These are phyloP conservation scores for Sinocyclocheilus anophthalmus DNA, from an alignment of 2,113 vertebrate genomes.

Conservation along the genomic window DNA sequence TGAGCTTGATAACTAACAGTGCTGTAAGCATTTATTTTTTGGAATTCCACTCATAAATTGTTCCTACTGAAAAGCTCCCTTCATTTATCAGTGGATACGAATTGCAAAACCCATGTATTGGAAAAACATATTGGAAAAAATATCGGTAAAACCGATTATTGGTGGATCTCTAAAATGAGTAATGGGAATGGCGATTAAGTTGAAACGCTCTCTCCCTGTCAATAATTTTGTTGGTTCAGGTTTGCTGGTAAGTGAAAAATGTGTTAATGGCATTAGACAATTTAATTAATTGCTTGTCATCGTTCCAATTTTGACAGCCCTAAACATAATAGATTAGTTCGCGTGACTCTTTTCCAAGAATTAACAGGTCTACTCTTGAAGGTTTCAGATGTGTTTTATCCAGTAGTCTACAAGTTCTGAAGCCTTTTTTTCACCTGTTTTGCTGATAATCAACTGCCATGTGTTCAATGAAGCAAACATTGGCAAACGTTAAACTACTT, in stretches of 20 bases:
- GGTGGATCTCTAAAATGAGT: background rate
- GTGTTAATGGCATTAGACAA: background rate
- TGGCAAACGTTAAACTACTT: background rate
- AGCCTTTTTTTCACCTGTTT: constrained; percentile 34
- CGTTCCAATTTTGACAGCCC: background rate
- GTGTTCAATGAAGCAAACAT: constrained; percentile 47
- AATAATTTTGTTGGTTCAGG: background rate
- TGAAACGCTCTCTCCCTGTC: no score
- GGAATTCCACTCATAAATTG: background rate
- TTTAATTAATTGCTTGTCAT: no score
- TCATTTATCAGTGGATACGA: background rate
- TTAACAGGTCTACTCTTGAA: background rate
- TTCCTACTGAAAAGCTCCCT: background rate
- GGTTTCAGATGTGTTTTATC: background rate
- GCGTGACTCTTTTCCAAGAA: constrained; percentile 17
- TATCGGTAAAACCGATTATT: no score
- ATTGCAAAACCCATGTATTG: no score
- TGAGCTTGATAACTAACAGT: background rate
- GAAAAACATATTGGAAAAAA: no score
- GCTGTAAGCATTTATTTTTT: background rate
- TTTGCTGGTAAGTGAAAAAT: background rate
- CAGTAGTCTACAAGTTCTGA: background rate
- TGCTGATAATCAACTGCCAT: constrained; percentile 40
- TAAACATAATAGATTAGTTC: constrained; percentile 1
- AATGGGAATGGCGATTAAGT: no score